Conservation (phyloP, 2,797 vertebrate species). For the Microctenopoma stevenorrisi region DNA sequence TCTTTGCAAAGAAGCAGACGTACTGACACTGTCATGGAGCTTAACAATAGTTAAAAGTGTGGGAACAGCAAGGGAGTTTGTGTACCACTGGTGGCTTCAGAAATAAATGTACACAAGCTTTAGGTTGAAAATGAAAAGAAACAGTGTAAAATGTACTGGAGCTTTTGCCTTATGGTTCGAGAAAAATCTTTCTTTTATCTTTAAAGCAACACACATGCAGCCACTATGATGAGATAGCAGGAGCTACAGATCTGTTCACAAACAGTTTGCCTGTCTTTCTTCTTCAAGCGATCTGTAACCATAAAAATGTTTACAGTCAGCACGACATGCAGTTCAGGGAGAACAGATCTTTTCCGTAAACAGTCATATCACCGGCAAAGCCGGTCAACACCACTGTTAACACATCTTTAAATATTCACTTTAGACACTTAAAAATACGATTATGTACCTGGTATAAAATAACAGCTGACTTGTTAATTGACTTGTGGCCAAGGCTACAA, state of each 20-base stretch:
- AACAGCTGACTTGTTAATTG: slow-evolving; percentile 1
- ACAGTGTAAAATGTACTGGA: not conserved
- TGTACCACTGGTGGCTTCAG: not conserved
- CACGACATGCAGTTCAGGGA: not conserved
- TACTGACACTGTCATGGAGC: not conserved
- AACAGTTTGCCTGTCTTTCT: not conserved
- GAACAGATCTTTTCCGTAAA: not conserved
- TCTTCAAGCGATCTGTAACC: not conserved
- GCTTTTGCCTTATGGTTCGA: not conserved
- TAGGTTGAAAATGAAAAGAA: not conserved
- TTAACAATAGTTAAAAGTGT: not conserved
- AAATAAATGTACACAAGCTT: not conserved
- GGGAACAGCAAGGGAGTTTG: not conserved
- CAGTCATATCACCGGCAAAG: too few species aligned
- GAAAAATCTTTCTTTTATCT: not conserved
- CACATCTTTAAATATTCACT: not conserved
- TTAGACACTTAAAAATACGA: not conserved
- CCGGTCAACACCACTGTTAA: not conserved
- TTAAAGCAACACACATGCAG: too few species aligned
- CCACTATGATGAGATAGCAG: too few species aligned
- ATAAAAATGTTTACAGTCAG: not conserved
- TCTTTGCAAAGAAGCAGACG: not conserved
- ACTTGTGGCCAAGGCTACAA: not conserved
- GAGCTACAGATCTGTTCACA: too few species aligned
- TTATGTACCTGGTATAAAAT: not conserved